Evolutionary conservation across 2,888 invertebrate species (phyloP).

Genomic region (Apotomis turbidana): DNA sequence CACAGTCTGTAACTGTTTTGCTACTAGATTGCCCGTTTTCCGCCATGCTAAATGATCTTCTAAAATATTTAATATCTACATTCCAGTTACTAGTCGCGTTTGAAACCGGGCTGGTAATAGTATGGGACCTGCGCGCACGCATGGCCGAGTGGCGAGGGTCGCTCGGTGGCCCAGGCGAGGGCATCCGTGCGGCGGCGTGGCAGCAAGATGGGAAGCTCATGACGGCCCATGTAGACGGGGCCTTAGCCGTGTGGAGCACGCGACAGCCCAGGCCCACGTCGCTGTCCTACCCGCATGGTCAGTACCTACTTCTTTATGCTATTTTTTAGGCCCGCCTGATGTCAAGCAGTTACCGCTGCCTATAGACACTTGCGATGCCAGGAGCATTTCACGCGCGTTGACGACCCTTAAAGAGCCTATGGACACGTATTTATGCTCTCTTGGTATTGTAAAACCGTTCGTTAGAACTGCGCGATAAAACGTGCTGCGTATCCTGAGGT

Average conservation of each 20-base stretch:
- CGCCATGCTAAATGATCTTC: too few species aligned
- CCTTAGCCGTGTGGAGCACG: constrained; percentile 96
- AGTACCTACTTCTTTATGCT: constrained; percentile 51
- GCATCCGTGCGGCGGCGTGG: constrained; percentile 95
- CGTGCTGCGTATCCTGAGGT: too few species aligned
- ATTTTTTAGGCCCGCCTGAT: too few species aligned
- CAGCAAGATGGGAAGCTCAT: constrained; percentile 99
- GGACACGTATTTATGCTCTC: too few species aligned
- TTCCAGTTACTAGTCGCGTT: constrained; percentile 96
- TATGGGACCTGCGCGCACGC: constrained; percentile 97
- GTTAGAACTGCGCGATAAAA: too few species aligned
- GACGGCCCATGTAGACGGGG: constrained; percentile 98
- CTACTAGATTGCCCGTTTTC: too few species aligned
- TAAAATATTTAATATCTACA: background rate
- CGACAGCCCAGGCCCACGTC: constrained; percentile 91
- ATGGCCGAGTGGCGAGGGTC: constrained; percentile 93
- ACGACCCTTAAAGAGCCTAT: too few species aligned
- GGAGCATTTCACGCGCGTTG: too few species aligned
- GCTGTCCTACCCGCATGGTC: constrained; percentile 96
- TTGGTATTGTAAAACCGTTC: too few species aligned
- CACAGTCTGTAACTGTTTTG: too few species aligned
- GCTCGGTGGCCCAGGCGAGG: constrained; percentile 89
- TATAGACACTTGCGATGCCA: too few species aligned
- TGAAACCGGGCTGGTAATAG: constrained; percentile 96
- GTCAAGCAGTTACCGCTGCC: too few species aligned